Conservation (phyloP, 2,113 vertebrate species). For the Synodontis membranacea region DNA sequence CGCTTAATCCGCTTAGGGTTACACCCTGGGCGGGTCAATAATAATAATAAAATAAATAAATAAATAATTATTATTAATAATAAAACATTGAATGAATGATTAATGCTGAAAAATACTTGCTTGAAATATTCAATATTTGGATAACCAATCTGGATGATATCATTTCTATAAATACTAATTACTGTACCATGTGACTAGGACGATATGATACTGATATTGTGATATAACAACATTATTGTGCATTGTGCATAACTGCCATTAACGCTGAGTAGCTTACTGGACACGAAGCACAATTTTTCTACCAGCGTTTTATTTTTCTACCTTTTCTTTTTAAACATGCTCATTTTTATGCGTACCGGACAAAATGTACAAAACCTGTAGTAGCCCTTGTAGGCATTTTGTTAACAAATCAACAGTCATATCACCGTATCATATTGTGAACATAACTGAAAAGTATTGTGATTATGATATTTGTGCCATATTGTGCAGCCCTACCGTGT, state of each 20-base stretch:
- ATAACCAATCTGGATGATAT: not conserved
- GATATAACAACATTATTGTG: no score
- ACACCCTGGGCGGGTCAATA: no score
- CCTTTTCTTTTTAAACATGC: not conserved
- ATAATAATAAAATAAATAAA: no score
- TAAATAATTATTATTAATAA: no score
- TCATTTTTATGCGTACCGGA: not conserved
- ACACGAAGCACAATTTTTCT: no score
- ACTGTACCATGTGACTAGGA: not conserved
- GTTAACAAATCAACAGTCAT: not conserved
- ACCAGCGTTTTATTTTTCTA: not conserved
- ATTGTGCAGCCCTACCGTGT: not conserved
- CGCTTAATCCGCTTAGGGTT: no score
- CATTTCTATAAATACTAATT: not conserved
- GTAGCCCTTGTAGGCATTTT: not conserved
- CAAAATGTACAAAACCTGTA: not conserved
- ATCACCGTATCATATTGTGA: not conserved
- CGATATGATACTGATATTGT: no score
- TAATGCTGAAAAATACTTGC: not conserved
- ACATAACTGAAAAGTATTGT: not conserved
- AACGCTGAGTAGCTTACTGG: no score
- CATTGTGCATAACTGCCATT: not conserved
- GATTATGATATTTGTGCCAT: not conserved
- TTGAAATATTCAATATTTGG: not conserved
- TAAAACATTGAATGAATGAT: not conserved